These are phyloP conservation scores for Pelecanus crispus DNA, from an alignment of 2,113 vertebrate species.

Conservation along the genomic window DNA sequence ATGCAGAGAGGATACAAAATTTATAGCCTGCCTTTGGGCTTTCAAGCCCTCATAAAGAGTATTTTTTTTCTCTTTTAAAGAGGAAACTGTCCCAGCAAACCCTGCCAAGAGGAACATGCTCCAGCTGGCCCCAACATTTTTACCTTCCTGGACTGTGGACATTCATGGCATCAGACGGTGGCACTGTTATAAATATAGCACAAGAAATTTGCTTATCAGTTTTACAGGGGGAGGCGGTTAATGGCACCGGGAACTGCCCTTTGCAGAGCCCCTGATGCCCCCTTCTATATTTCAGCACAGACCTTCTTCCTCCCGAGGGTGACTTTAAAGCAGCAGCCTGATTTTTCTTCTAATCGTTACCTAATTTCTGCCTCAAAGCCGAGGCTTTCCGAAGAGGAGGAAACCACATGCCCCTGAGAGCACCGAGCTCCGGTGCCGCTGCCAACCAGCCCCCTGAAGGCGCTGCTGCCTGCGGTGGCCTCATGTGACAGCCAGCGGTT, in stretches of 20 bases:
- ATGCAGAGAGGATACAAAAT: not conserved
- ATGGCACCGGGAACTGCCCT: not conserved
- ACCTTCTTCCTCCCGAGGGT: not conserved
- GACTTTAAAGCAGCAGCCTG: not conserved
- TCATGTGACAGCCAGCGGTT: slow-evolving; percentile 1
- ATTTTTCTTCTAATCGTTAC: not conserved
- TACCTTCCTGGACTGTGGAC: accelerated
- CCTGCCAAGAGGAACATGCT: not conserved
- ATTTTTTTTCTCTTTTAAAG: not conserved
- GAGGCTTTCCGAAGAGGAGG: not conserved
- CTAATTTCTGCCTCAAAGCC: not conserved
- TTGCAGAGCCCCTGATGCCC: not conserved
- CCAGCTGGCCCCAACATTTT: not conserved
- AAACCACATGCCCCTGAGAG: not conserved
- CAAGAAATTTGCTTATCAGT: not conserved
- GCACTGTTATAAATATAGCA: not conserved
- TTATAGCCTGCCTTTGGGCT: not conserved
- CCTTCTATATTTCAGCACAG: accelerated
- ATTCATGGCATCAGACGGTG: accelerated
- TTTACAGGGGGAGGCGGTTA: not conserved
- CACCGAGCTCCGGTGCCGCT: not conserved
- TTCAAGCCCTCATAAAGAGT: not conserved
- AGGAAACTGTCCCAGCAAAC: not conserved
- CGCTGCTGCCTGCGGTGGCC: not conserved
- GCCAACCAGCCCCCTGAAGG: not conserved